A percentile compares a stretch with the other conserved stretches of the same genome.
Conservation (phyloP, 30 jellyfish, hydroid and myxozoan genomes). For the Turritopsis dohrnii region DNA sequence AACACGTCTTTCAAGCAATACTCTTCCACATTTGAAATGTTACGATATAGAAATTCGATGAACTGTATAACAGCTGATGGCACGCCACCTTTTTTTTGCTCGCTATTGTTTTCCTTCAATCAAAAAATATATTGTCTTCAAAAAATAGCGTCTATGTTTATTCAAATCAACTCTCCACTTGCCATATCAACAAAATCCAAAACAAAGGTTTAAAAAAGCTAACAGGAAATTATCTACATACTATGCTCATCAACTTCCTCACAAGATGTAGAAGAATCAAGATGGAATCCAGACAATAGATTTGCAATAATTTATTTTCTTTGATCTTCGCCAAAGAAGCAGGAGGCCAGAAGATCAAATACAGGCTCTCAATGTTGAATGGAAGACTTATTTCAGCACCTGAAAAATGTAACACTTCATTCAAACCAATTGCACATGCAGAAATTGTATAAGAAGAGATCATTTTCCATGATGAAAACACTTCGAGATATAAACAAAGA, state of each 20-base stretch:
- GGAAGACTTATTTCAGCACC: constrained; percentile 46
- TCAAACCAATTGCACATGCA: too few species aligned
- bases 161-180: background rate
- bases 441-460: too few species aligned
- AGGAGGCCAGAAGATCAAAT: constrained; percentile 59
- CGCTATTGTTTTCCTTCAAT: background rate
- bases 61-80: constrained; percentile 59
- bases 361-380: constrained; percentile 53
- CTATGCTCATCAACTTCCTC: constrained; percentile 63
- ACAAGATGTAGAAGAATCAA: constrained; percentile 79
- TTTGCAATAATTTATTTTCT: constrained; percentile 21
- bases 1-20: constrained; percentile 54
- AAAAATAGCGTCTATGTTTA: background rate
- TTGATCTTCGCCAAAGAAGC: constrained; percentile 18
- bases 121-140: background rate
- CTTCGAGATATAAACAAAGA: too few species aligned
- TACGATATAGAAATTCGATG: constrained; percentile 66
- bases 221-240: background rate
- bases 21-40: constrained; percentile 37
- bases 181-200: background rate
- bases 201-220: background rate
- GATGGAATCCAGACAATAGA: constrained; percentile 78
- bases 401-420: too few species aligned
- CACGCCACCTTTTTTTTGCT: background rate
- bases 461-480: too few species aligned